Base-by-base conservation (phyloP, 2,797 vertebrate species). In the Chaetophractus vellerosus region DNA sequence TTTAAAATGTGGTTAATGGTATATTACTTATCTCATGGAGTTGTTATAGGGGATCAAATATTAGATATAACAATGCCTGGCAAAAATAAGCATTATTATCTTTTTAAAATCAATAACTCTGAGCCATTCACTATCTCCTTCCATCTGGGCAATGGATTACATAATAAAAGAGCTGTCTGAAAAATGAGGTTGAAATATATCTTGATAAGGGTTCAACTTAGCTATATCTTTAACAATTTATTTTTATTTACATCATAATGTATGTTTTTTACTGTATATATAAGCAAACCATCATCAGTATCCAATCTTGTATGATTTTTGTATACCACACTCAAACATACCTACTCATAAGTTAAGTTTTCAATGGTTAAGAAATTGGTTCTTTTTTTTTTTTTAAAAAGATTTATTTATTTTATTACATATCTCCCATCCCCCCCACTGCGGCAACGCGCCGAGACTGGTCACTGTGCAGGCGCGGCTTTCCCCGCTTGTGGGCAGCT, bases 221-320 rank as follows among this genome's bases (percentile, higher is more conserved):
- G 55, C 36, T 4, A 50, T 61, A 48, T 63, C 2, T 85, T 61
- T 79, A 86, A n/a, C 0, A 21, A 15, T 93, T 52, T 28, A 31
- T 90, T 92, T 81, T 90, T 86, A 71, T 57, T 83, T 87, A 66
- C 15, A n/a, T 96, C 23, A 45, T 45, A 18, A 21, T 80, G 45
- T 12, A 36, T 45, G 6, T 63, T 75, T 45, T 38, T 84, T 71
- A 92, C 9, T 48, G 0, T 52, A 48, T 19, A 18, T 55, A 79
- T 26, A 61, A 91, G 23, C 23, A 69, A 69, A 45, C 28, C 3
- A 64, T 18, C 64, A 59, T 74, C 11, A 52, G 6, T 78, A 69
- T 45, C 8, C 1, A 94, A 26, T 88, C 63, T 57, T 57, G 0
- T 63, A 26, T 23, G 24, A 87, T 31, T 84, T 92, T 85, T 38